phyloP scores from a whole-genome alignment of 1,140 invertebrate genomes.

The Diuraphis noxia region DNA sequence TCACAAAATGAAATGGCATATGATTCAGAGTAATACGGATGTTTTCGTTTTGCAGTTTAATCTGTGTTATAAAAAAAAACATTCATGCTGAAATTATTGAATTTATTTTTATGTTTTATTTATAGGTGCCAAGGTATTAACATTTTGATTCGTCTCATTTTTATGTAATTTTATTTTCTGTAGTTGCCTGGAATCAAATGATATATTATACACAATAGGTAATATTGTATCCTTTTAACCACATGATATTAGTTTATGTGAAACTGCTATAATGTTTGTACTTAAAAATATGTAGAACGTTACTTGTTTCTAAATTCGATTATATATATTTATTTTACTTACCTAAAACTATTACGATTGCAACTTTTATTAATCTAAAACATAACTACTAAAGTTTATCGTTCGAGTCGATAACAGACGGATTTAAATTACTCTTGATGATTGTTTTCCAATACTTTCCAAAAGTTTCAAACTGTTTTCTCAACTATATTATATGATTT shows the following conservation, averaged over 20 bases:
- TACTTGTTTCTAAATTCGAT: neutral
- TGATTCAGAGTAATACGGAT: neutral
- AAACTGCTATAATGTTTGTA: neutral
- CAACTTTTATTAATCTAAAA: conserved; percentile 3
- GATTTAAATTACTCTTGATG: neutral
- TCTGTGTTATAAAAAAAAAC: neutral
- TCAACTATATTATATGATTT: neutral
- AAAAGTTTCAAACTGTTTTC: neutral
- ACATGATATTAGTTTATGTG: neutral
- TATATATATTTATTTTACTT: neutral
- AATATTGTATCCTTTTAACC: neutral
- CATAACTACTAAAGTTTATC: neutral
- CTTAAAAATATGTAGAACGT: neutral
- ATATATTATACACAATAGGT: neutral
- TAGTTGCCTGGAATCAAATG: neutral
- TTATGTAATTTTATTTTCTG: neutral
- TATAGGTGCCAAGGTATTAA: neutral
- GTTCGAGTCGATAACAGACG: neutral
- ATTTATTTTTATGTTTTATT: neutral
- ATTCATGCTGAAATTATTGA: neutral
- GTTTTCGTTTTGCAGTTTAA: neutral
- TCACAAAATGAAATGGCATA: neutral
- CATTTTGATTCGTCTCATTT: neutral
- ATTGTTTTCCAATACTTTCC: neutral
- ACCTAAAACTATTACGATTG: neutral